These are phyloP conservation scores for Microctenopoma steveboyesi DNA, from an alignment of 2,797 vertebrate genomes.

Conservation along the genomic window DNA sequence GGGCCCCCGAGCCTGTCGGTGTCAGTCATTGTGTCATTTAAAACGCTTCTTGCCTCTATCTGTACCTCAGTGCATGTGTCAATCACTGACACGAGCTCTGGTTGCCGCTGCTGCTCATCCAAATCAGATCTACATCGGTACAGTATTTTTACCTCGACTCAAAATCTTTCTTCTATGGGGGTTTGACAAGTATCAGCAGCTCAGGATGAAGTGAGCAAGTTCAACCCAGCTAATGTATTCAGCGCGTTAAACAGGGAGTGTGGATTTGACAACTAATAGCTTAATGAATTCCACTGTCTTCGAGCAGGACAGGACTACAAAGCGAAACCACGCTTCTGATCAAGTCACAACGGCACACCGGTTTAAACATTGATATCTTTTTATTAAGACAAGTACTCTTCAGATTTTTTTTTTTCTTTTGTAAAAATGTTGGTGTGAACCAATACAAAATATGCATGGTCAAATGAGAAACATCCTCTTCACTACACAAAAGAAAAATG, in stretches of 20 bases:
- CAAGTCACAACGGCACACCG: conserved; percentile 49
- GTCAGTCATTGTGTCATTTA: conserved; percentile 69
- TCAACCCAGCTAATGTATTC: conserved; percentile 54
- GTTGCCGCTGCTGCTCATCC: conserved; percentile 40
- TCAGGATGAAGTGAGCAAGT: conserved; percentile 49
- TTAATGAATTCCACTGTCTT: conserved; percentile 26
- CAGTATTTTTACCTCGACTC: conserved; percentile 37
- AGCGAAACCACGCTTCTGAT: conserved; percentile 24
- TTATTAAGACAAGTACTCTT: conserved; percentile 99
- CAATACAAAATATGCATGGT: conserved; percentile 98
- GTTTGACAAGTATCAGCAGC: conserved; percentile 63
- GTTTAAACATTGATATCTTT: conserved; percentile 98
- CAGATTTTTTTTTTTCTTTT: conserved; percentile 90
- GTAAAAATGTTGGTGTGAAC: conserved; percentile 99
- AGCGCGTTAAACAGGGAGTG: conserved; percentile 23
- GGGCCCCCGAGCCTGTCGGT: conserved; percentile 52
- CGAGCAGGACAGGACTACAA: conserved; percentile 35
- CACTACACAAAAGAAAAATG: conserved; percentile 87
- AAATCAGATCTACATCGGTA: conserved; percentile 35
- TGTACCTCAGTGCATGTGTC: conserved; percentile 48
- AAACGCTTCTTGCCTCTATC: conserved; percentile 48
- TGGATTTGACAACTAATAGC: conserved; percentile 44
- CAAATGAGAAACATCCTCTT: conserved; percentile 90
- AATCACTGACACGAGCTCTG: conserved; percentile 58
- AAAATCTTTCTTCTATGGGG: conserved; percentile 34